phyloP scores from a whole-genome alignment of 2,113 vertebrate genomes.

The Gnathonemus echidnorhynchus region DNA sequence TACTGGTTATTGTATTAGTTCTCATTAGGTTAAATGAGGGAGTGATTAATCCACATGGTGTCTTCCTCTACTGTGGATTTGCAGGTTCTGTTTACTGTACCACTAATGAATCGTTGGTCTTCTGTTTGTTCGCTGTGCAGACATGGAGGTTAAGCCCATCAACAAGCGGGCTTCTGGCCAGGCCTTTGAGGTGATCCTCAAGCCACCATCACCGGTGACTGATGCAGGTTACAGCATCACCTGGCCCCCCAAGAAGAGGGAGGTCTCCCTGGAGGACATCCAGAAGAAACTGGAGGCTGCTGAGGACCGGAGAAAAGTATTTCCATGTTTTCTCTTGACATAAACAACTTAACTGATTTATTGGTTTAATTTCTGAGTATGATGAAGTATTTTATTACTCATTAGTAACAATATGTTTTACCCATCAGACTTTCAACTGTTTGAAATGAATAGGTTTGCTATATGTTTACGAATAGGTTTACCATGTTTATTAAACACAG shows the following conservation, averaged over 20 bases:
- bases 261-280: slow-evolving; percentile 89
- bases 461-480: background rate
- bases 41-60: background rate
- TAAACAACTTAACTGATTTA: background rate
- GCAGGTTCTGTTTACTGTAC: background rate
- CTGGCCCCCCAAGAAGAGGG: slow-evolving; percentile 83
- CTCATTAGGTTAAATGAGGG: background rate
- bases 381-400: background rate
- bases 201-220: slow-evolving; percentile 84
- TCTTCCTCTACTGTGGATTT: background rate
- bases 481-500: background rate
- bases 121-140: slow-evolving; percentile 48
- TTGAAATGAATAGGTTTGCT: background rate
- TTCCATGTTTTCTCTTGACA: background rate
- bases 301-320: slow-evolving; percentile 88
- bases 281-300: slow-evolving; percentile 95
- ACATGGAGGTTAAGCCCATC: slow-evolving; percentile 95
- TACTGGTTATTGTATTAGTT: background rate
- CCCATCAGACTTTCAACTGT: background rate
- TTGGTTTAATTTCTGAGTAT: background rate
- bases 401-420: background rate
- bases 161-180: slow-evolving; percentile 94
- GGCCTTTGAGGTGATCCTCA: slow-evolving; percentile 96
- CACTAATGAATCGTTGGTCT: background rate
- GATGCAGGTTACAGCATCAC: slow-evolving; percentile 76